These are phyloP conservation scores for Capromys pilorides DNA, from an alignment of 2,797 vertebrate species.

Conservation along the genomic window DNA sequence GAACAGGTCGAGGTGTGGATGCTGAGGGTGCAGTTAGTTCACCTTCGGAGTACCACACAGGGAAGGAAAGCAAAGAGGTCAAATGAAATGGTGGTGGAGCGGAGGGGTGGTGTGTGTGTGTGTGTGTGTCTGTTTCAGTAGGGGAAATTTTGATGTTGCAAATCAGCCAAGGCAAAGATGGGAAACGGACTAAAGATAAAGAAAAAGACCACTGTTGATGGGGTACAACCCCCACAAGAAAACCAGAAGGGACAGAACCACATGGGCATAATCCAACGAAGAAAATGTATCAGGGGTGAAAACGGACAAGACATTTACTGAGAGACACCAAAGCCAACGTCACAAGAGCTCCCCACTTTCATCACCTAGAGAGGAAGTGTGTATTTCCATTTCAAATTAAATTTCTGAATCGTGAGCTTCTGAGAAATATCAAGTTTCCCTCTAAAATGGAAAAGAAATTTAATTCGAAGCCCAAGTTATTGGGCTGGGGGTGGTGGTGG, in stretches of 20 bases:
- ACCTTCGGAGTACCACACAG: not conserved
- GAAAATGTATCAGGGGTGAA: not conserved
- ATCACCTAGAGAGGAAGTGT: not conserved
- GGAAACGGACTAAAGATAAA: not conserved
- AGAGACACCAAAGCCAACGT: not conserved
- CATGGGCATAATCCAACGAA: not conserved
- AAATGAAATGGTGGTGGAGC: no score
- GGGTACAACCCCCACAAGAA: not conserved
- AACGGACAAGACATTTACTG: not conserved
- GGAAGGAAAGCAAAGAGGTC: not conserved
- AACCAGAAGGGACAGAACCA: not conserved
- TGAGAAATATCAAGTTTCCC: constrained; percentile 22
- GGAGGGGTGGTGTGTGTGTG: no score
- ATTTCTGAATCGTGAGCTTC: not conserved
- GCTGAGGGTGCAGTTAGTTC: not conserved
- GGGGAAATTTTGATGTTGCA: not conserved
- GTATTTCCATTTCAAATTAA: not conserved
- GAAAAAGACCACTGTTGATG: not conserved
- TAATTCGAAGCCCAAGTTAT: constrained; percentile 36
- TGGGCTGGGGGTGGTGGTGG: no score
- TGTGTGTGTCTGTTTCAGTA: no score
- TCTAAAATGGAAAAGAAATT: constrained; percentile 35
- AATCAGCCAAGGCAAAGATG: not conserved
- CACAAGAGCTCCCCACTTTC: not conserved
- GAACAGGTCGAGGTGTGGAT: not conserved